Evolutionary conservation across 2,797 vertebrate genomes (phyloP), one percentile per base, ranked within the genome.

Genomic region (Epinephelus coioides): DNA sequence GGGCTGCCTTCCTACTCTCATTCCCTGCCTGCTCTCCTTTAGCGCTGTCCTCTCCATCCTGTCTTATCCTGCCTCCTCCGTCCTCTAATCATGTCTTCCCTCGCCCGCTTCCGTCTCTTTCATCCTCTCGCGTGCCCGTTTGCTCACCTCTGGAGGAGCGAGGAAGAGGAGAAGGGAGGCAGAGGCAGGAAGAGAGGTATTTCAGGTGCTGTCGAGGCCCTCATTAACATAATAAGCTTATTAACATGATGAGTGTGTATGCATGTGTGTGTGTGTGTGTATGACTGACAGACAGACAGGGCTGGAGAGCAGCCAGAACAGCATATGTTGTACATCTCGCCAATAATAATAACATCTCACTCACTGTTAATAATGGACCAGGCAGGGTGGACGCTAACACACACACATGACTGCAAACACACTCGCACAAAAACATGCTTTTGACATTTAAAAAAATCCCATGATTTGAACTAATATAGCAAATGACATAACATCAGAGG

Each of bases 331-430:
- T 72, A 91, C 91, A 93, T 93, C 87, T 92, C 82, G 83, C 89
- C 89, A 91, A 94, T 95, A 95, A 96, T 91, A 95, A 95, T 93
- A 91, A 85, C 86, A 93, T 93, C 89, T 94, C 91, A 87, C 85
- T 93, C 87, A 91, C 90, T 89, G 91, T 93, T 94, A 94, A 94
- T 91, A 92, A 95, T 91, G 90, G 92, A 90, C 83, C 90, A 81
- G 90, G 86, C 85, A 88, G 88, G 50, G 74, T 81, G 73, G 76
- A 90, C 55, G 21, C 66, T 63, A 73, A 86, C 69, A 79, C 17
- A 67, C 76, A 83, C 68, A 68, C 64, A 44, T 12, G 19, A 59
- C 69, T 3, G 49, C 73, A 88, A 66, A 73, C 69, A 57, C 38
- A 56, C 56, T 51, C 38, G 25, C 59, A 67, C 18, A 61, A 64